phyloP scores from a whole-genome alignment of 2,888 invertebrate genomes.

The Cacoxenus indagator region DNA sequence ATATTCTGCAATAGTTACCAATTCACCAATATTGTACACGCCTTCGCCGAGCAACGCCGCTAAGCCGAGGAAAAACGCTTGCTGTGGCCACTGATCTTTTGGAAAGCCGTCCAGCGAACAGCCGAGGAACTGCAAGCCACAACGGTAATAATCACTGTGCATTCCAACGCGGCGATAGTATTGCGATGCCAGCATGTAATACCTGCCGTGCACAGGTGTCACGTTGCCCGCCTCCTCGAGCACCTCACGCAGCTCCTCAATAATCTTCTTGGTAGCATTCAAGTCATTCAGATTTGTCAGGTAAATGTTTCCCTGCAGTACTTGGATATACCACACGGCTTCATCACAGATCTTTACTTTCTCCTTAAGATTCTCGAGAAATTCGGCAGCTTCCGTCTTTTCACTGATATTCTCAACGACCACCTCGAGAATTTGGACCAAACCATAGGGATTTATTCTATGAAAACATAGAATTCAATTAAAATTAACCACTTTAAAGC shows the following conservation, averaged over 20 bases:
- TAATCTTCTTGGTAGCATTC: slow-evolving; percentile 84
- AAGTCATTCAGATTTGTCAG: slow-evolving; percentile 84
- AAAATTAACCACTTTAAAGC: background rate
- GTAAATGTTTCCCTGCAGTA: slow-evolving; percentile 85
- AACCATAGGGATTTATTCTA: slow-evolving; percentile 93
- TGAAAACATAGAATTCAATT: slow-evolving; percentile 63
- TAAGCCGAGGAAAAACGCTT: slow-evolving; percentile 92
- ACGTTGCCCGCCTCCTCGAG: slow-evolving; percentile 93
- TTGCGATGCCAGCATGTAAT: slow-evolving; percentile 92
- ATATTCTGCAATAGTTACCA: slow-evolving; percentile 73
- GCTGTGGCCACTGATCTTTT: slow-evolving; percentile 78
- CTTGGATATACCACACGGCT: slow-evolving; percentile 79
- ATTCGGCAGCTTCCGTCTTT: slow-evolving; percentile 86
- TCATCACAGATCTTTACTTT: slow-evolving; percentile 90
- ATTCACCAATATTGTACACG: slow-evolving; percentile 97
- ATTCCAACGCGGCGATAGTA: slow-evolving; percentile 87
- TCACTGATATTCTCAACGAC: slow-evolving; percentile 84
- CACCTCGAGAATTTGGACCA: slow-evolving; percentile 88
- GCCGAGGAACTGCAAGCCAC: slow-evolving; percentile 87
- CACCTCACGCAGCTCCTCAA: slow-evolving; percentile 87
- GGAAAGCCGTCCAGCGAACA: slow-evolving; percentile 80
- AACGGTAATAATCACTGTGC: slow-evolving; percentile 95
- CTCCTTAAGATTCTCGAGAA: slow-evolving; percentile 88
- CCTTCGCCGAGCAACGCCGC: slow-evolving; percentile 95
- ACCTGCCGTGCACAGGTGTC: slow-evolving; percentile 93